Conservation (phyloP, 2,888 invertebrate genomes). For the Orchestes rusci region DNA sequence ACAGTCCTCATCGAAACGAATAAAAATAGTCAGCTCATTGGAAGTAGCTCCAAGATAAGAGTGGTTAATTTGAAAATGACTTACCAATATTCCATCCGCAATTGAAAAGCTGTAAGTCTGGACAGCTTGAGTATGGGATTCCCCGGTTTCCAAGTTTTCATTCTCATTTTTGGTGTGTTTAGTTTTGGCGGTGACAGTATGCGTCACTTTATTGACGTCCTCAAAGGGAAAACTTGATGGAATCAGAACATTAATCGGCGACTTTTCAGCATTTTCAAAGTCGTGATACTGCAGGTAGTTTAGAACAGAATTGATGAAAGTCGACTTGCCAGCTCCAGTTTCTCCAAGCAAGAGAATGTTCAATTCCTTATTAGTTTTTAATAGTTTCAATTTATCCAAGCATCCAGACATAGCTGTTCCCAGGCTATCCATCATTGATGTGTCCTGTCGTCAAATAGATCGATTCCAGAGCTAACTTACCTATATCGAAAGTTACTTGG, state of each 20-base stretch:
- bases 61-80: too few relatives aligned
- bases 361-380: constrained; percentile 29
- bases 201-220: constrained; percentile 23
- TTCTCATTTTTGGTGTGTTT: constrained; percentile 32
- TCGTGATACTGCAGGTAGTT: constrained; percentile 34
- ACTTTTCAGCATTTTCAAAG: constrained; percentile 29
- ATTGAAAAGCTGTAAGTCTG: constrained; percentile 31
- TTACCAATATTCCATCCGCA: too few relatives aligned
- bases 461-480: too few relatives aligned
- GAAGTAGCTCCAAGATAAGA: too few relatives aligned
- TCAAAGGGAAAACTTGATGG: constrained; percentile 33
- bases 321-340: constrained; percentile 40
- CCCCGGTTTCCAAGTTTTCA: constrained; percentile 25
- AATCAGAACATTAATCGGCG: constrained; percentile 30
- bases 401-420: too few relatives aligned
- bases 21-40: too few relatives aligned
- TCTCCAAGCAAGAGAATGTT: constrained; percentile 39
- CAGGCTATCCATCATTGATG: too few relatives aligned
- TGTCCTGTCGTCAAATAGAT: too few relatives aligned
- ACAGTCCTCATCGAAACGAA: too few relatives aligned
- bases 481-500: too few relatives aligned
- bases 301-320: constrained; percentile 38
- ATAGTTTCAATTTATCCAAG: too few relatives aligned
- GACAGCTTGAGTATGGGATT: constrained; percentile 30
- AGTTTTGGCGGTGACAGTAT: constrained; percentile 29